A percentile compares a stretch with the other conserved stretches of the same genome.
Conservation (phyloP, 1,140 invertebrate genomes). For the Thaumetopoea pityocampa region DNA sequence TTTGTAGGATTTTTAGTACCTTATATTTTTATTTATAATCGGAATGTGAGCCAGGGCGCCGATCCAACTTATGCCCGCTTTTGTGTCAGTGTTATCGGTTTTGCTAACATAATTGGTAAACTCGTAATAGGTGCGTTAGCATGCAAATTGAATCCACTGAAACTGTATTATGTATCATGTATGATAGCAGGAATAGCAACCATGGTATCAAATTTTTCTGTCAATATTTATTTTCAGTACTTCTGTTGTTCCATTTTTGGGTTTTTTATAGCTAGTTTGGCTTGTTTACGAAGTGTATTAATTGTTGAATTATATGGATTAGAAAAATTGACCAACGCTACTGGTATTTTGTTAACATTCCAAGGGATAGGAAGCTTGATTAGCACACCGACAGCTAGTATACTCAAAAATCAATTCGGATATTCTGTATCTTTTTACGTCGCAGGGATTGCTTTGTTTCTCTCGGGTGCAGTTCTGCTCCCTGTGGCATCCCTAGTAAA, state of each 20-base stretch:
- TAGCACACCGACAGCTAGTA: slow-evolving; percentile 51
- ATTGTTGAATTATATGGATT: slow-evolving; percentile 57
- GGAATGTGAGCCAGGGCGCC: slow-evolving; percentile 41
- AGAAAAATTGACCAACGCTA: slow-evolving; percentile 65
- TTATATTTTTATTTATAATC: slow-evolving; percentile 49
- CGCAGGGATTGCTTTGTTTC: slow-evolving; percentile 44
- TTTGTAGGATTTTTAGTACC: slow-evolving; percentile 58
- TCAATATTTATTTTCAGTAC: slow-evolving; percentile 54
- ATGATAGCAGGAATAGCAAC: slow-evolving; percentile 38
- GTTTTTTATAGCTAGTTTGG: slow-evolving; percentile 44
- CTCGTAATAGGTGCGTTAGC: slow-evolving; percentile 46
- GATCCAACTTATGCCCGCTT: slow-evolving; percentile 35
- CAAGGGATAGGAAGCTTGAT: slow-evolving; percentile 57
- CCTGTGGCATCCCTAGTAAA: slow-evolving; percentile 29
- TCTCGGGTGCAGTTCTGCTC: slow-evolving; percentile 41
- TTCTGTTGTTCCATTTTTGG: slow-evolving; percentile 51
- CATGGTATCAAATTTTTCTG: slow-evolving; percentile 43
- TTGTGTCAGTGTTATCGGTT: slow-evolving; percentile 53
- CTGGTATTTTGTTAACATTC: slow-evolving; percentile 58
- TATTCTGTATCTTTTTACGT: slow-evolving; percentile 48
- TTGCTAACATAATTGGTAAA: slow-evolving; percentile 50
- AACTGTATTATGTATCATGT: slow-evolving; percentile 32
- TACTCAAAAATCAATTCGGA: slow-evolving; percentile 45
- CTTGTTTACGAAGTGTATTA: slow-evolving; percentile 46
- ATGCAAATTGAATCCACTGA: slow-evolving; percentile 43